Percentiles rank a stretch among this genome's conserved stretches.
Conservation (phyloP, 2,113 vertebrate genomes). For the Clarias batrachus region DNA sequence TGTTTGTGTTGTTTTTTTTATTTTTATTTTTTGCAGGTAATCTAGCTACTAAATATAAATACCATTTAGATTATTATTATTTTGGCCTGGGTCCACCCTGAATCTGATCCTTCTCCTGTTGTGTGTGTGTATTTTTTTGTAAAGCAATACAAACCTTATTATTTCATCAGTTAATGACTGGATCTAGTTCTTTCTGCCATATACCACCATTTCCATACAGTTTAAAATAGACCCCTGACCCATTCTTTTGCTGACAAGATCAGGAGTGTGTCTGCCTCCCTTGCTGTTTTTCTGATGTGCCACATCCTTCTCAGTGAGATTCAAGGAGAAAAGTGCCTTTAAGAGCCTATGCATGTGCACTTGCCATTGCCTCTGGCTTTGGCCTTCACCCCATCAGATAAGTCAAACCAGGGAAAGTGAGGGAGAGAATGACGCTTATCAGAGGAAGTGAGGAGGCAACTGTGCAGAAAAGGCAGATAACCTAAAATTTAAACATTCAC, state of each 20-base stretch:
- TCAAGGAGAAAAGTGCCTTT: neutral
- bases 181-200: too few relatives aligned
- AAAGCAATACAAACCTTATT: too few relatives aligned
- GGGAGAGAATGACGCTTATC: constrained; percentile 64
- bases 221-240: too few relatives aligned
- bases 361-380: constrained; percentile 46
- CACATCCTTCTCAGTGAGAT: constrained; percentile 18
- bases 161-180: too few relatives aligned
- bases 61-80: too few relatives aligned
- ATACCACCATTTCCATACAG: too few relatives aligned
- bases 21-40: too few relatives aligned
- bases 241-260: neutral
- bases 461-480: constrained; percentile 62
- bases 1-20: too few relatives aligned
- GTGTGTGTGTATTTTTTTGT: too few relatives aligned
- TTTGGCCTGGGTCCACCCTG: too few relatives aligned
- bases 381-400: constrained; percentile 61
- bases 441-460: constrained; percentile 65
- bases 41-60: too few relatives aligned
- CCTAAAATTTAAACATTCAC: constrained; percentile 36
- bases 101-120: too few relatives aligned
- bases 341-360: constrained; percentile 30
- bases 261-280: constrained; percentile 26
- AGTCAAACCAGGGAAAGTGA: constrained; percentile 51
- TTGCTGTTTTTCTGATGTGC: constrained; percentile 57